Conservation (phyloP, 1,140 invertebrate species). For the Phthorimaea operculella region DNA sequence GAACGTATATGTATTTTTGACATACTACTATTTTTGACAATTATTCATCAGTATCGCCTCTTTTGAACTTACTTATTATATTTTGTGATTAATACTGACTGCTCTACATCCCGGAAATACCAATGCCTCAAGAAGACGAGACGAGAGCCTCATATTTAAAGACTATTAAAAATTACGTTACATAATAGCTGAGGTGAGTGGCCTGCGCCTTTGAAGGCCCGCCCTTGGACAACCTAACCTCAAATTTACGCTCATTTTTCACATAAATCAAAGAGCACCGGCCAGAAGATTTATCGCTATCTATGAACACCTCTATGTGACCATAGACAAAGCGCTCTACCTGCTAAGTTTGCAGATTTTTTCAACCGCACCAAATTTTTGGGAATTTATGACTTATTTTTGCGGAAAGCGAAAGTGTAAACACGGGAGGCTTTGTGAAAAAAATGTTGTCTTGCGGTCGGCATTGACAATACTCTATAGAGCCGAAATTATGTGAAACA, state of each 20-base stretch:
- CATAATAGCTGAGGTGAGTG: slow-evolving; percentile 39
- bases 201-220: slow-evolving; percentile 20
- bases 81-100: no score
- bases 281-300: slow-evolving; percentile 59
- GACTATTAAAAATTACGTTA: slow-evolving; percentile 16
- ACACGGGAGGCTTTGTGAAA: slow-evolving; percentile 8
- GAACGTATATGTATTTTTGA: no score
- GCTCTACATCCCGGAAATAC: neutral
- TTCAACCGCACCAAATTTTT: slow-evolving; percentile 21
- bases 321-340: slow-evolving; percentile 38
- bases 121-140: neutral
- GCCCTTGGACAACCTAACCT: slow-evolving; percentile 49
- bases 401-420: slow-evolving; percentile 42
- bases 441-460: no score
- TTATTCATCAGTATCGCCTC: no score
- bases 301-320: slow-evolving; percentile 27
- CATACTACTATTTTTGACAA: no score
- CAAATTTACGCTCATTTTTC: slow-evolving; percentile 66
- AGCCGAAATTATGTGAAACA: no score
- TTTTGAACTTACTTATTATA: no score
- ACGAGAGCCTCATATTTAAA: neutral
- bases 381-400: slow-evolving; percentile 33
- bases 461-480: no score
- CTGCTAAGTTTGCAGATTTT: slow-evolving; percentile 36
- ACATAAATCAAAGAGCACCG: slow-evolving; percentile 64